phyloP scores from a whole-genome alignment of 2,113 vertebrate species.

The Myiopsitta monachus region DNA sequence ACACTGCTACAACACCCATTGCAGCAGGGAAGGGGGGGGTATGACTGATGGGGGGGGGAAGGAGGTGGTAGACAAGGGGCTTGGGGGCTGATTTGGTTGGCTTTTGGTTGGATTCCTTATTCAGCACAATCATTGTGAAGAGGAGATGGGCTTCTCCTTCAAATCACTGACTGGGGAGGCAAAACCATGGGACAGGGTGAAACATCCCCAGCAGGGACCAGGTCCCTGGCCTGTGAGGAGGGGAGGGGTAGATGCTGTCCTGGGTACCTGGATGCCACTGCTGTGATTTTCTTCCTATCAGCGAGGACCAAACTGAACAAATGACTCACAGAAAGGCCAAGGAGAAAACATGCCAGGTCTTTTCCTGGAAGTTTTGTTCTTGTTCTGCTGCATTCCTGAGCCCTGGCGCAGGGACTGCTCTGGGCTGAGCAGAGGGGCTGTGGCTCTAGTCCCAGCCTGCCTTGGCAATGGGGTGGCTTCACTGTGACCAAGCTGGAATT shows the following conservation, averaged over 20 bases:
- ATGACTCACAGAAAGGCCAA: constrained; percentile 3
- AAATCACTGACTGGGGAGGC: constrained; percentile 9
- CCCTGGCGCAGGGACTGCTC: not conserved
- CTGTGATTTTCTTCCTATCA: not conserved
- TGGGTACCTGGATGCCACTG: not conserved
- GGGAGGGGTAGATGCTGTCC: not conserved
- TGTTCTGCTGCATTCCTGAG: constrained; percentile 56
- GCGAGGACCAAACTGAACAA: constrained; percentile 6
- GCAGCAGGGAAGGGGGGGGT: constrained; percentile 9
- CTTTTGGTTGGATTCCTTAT: constrained; percentile 17
- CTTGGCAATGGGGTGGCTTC: constrained; percentile 31
- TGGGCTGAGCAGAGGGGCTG: constrained; percentile 10
- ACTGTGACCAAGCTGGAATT: constrained; percentile 46
- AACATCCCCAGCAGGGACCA: not conserved
- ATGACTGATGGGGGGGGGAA: not conserved
- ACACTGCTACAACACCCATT: constrained; percentile 32
- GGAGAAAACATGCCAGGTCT: not conserved
- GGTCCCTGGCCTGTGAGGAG: not conserved
- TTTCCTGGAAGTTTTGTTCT: constrained; percentile 47
- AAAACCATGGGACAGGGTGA: not conserved
- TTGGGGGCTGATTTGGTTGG: constrained; percentile 13
- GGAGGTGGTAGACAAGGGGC: constrained; percentile 17
- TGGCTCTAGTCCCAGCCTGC: constrained; percentile 26
- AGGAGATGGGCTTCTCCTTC: not conserved
- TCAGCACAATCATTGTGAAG: constrained; percentile 31